Percentiles rank a stretch among this genome's conserved stretches.
Evolutionary conservation across 2,113 vertebrate species (phyloP).

Genomic region (Aplodontia rufa): DNA sequence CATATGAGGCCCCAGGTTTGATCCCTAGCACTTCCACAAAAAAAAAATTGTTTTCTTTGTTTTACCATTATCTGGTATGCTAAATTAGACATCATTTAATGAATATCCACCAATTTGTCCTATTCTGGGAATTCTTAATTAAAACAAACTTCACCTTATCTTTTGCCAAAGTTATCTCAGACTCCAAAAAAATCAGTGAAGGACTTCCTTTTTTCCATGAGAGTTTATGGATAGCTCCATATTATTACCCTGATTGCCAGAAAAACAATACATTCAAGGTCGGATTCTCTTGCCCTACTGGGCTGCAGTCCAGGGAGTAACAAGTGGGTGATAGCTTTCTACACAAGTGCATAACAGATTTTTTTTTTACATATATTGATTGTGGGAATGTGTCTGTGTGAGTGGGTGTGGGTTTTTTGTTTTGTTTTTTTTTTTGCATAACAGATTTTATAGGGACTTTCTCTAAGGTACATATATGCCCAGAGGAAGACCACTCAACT

Average conservation of each 20-base stretch:
- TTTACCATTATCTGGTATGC: neutral
- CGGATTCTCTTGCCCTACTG: neutral
- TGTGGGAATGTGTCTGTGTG: too few relatives aligned
- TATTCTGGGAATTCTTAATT: neutral
- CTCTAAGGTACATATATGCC: neutral
- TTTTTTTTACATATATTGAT: too few relatives aligned
- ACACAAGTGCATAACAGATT: neutral
- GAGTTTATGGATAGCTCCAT: neutral
- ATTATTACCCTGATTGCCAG: neutral
- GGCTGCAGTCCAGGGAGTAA: neutral
- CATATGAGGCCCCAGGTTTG: too few relatives aligned
- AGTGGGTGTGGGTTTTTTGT: too few relatives aligned
- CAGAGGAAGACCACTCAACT: neutral
- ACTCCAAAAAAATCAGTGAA: neutral
- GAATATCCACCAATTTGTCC: neutral
- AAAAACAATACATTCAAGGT: neutral
- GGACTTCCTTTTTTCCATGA: neutral
- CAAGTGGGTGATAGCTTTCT: neutral
- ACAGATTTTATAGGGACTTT: neutral
- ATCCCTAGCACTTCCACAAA: too few relatives aligned
- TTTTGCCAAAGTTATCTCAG: constrained; percentile 26
- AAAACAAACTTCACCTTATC: neutral
- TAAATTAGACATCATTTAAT: neutral
- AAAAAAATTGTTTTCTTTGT: neutral
- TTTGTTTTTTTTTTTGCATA: too few relatives aligned